Conservation (phyloP, 2,113 vertebrate species). For the Ophiodon elongatus region DNA sequence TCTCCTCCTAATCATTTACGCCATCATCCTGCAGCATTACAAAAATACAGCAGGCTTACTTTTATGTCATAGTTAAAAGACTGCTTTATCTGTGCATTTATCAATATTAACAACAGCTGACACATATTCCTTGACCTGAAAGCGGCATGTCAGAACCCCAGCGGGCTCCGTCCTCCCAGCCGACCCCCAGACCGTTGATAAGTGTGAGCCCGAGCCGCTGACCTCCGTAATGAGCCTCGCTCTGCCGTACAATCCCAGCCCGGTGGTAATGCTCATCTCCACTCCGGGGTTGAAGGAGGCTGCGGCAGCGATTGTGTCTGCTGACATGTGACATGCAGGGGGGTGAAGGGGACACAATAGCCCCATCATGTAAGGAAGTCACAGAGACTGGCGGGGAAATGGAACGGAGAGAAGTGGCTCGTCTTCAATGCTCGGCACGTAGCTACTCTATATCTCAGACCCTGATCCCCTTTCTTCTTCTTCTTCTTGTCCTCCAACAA, state of each 20-base stretch:
- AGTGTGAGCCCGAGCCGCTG: conserved; percentile 40
- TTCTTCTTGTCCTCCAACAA: conserved; percentile 63
- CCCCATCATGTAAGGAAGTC: conserved; percentile 72
- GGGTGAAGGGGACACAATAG: conserved; percentile 76
- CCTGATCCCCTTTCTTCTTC: conserved; percentile 49
- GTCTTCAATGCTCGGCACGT: conserved; percentile 77
- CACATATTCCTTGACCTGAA: not conserved
- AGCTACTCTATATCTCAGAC: conserved; percentile 62
- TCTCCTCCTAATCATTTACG: not conserved
- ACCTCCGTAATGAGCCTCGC: conserved; percentile 65
- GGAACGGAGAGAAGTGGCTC: conserved; percentile 59
- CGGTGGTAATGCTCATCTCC: conserved; percentile 66
- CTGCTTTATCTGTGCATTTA: not conserved
- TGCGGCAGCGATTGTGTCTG: conserved; percentile 66
- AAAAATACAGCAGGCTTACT: not conserved
- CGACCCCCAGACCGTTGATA: not conserved
- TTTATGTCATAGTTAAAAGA: not conserved
- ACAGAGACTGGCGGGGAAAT: conserved; percentile 57
- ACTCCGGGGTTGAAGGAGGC: conserved; percentile 70
- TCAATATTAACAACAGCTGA: not conserved
- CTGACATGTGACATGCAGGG: conserved; percentile 75
- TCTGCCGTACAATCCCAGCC: conserved; percentile 57
- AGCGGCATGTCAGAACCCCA: not conserved
- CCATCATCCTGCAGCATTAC: not conserved
- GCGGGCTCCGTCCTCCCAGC: not conserved